Evolutionary conservation across 2,888 invertebrate species (phyloP), one percentile per base, ranked within the genome.

Genomic region (Erebia epiphron): DNA sequence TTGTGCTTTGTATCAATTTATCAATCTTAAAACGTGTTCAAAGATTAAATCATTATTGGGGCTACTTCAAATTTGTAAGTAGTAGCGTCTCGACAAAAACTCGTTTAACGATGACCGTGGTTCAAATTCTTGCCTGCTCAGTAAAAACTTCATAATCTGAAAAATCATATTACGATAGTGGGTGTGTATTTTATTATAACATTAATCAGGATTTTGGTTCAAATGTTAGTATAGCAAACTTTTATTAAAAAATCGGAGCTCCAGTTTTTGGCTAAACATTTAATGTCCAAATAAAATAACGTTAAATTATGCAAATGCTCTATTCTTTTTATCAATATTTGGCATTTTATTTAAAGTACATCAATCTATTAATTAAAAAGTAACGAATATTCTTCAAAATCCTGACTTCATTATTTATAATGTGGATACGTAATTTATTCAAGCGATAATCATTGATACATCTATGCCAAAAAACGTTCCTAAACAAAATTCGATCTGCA

Each of bases 401-500:
- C 35, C 7, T 35, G 35, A 7, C 35, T 35, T 35, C 35, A 35
- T 35, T 26, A 2, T 26, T 26, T 26, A 26, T 26, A 26, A 26
- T 26, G 3, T 26, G 26, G 26, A 0, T 26, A 26, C 1, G 26
- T 26, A 26, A 26, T 46, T 11, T 71, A 74, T 71, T 79, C 77
- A 79, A 77, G 75, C 63, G 76, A 75, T 75, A 66, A 75, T 77
- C 72, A 78, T 79, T 61, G 69, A 80, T 77, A 78, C 77, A 76
- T 78, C 73, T 78, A 76, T 79, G 74, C 71, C 67, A 67, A 76
- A 72, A 75, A 75, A 67, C 69, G 70, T 73, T 74, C 75, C 72
- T 75, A 75, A 69, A 78, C 69, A 73, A 76, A 75, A 76, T 78
- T 76, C 78, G 79, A 82, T 81, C 71, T 71, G 72, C 71, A 68